Evolutionary conservation across 2,888 invertebrate species (phyloP), one percentile per base, ranked within the genome.

Genomic region (Parapristionchus giblindavisi): DNA sequence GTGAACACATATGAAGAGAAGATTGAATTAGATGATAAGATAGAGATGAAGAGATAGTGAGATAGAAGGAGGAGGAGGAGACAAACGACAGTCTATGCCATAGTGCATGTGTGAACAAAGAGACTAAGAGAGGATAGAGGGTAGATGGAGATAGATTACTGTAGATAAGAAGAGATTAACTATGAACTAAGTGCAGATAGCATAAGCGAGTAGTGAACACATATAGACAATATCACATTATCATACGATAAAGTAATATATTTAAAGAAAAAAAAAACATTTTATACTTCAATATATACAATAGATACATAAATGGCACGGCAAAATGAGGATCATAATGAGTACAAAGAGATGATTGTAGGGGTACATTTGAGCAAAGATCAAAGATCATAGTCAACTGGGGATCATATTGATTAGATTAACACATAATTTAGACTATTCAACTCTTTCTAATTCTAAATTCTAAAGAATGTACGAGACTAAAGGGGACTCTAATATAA

Each of bases 121-220:
- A 14, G 43, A 43, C 43, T 43, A 14, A 14, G 43, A 14, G 43
- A 43, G 43, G 17, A 43, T 8, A 43, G 11, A 43, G 8, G 43
- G 17, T 24, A 34, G 21, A 29, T 17, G n/a, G n/a, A 29, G 17
- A 61, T n/a, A 8, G 11, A 8, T 6, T 17, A 36, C n/a, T n/a
- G n/a, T n/a, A n/a, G n/a, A n/a, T n/a, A n/a, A n/a, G n/a, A n/a
- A n/a, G n/a, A n/a, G n/a, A n/a, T n/a, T n/a, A n/a, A n/a, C n/a
- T n/a, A n/a, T n/a, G 21, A n/a, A 38, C 17, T 63, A 27, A 40
- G 63, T 63, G 63, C 63, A 63, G 63, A 63, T 63, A 63, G 63
- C 63, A 43, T 63, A 27, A 63, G 63, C 63, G 63, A 63, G 63
- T 63, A 40, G 63, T 43, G n/a, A 40, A 63, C 63, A 63, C 63